Base-by-base conservation (phyloP, 2,888 invertebrate species). In the Chelonus formosanus region DNA sequence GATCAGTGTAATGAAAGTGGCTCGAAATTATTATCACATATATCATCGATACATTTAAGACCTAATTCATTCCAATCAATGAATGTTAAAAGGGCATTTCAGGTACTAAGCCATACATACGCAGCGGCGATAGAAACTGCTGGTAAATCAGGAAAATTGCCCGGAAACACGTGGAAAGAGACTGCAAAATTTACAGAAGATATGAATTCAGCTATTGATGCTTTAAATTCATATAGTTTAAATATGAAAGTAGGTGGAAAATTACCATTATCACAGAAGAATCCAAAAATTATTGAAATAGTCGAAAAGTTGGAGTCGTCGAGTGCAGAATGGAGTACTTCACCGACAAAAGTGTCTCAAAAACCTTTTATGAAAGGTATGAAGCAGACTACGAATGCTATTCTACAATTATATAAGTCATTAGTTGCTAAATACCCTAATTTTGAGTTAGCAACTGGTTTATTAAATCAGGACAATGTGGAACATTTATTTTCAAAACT, bases 401-500 rank as follows among this genome's bases (percentile, higher is more conserved):
- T 71, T 55, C 34, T 70, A 3, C 10, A 52, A 4, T 4, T 64
- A 6, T 72, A 71, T 59, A 5, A 43, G 3, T 4, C 5, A 6
- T 43, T 70, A 7, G 47, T 31, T 59, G 35, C 10, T 1, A 32
- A 68, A 34, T 68, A 61, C 36, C 48, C 60, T 7, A 31, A 40
- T 31, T 71, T 73, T 45, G 60, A 67, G 44, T 61, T 73, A 3
- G 67, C 69, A 32, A 61, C 64, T 3, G 65, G 60, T 3, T 55
- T 71, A 8, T 58, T 47, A 4, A 72, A 70, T 48, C 72, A 73
- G 54, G 65, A 70, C 60, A 69, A 66, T 0, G 67, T 71, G 0
- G 70, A 74, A 56, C 70, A 73, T 54, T 45, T 67, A 7, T 69
- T 72, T 52, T 71, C 71, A 5, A 70, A 68, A 67, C 52, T 71